Conservation (phyloP, 2,113 vertebrate species). For the human (Homo sapiens) region GRCh38 chr18:77605001-77605500, state of each 20-base stretch:
- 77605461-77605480: no score
- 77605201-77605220: neutral
- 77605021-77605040: neutral
- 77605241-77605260: neutral
- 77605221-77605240: neutral
- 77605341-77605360: no score
- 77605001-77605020: neutral
- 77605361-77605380: no score
- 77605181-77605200: neutral
- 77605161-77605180: neutral
- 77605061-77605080: slow-evolving; percentile 36
- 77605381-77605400: no score
- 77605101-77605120: neutral
- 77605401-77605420: no score
- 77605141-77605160: neutral
- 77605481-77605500: no score
- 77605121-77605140: neutral
- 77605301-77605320: no score
- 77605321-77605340: no score
- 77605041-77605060: neutral
- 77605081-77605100: neutral
- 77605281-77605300: no score
- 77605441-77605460: no score
- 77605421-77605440: no score
- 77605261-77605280: no score